phyloP scores from a whole-genome alignment of 1,140 invertebrate genomes.

The Aphelenchoides fujianensis region DNA sequence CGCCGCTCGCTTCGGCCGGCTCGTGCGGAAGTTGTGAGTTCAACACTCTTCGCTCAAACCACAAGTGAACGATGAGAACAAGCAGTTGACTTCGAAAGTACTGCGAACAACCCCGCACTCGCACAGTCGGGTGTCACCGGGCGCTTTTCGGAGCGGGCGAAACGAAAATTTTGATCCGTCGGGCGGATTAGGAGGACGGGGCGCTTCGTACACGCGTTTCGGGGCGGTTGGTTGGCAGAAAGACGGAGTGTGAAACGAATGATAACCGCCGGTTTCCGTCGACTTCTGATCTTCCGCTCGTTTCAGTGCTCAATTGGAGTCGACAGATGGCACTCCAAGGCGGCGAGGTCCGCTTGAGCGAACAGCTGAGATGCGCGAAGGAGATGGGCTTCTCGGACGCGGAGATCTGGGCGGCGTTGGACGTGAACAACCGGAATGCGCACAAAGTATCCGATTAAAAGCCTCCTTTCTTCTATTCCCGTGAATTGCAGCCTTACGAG shows the following conservation, averaged over 20 bases:
- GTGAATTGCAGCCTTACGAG: conserved; percentile 26
- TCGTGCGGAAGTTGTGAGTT: background rate
- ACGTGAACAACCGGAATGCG: conserved; percentile 26
- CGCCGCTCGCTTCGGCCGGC: background rate
- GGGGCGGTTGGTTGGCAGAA: background rate
- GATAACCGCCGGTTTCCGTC: too few relatives aligned
- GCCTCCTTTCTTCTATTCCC: too few relatives aligned
- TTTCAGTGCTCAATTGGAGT: conserved; percentile 8
- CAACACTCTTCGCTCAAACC: too few relatives aligned
- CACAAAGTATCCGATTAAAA: conserved; percentile 27
- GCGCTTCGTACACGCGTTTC: too few relatives aligned
- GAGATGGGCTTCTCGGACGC: conserved; percentile 24
- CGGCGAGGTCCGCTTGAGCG: conserved; percentile 21
- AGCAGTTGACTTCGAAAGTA: too few relatives aligned
- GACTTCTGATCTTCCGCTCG: too few relatives aligned
- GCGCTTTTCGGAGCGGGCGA: too few relatives aligned
- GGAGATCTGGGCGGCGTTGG: conserved; percentile 31
- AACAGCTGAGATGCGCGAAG: conserved; percentile 27
- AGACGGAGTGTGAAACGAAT: too few relatives aligned
- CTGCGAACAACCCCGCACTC: too few relatives aligned
- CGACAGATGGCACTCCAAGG: conserved; percentile 10
- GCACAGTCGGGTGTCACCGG: too few relatives aligned
- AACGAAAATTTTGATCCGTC: too few relatives aligned
- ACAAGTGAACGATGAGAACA: background rate
- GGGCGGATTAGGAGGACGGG: too few relatives aligned